Base-by-base conservation (phyloP, 53 echinoderm and acorn worm genomes). In the Luidia sarsii region DNA sequence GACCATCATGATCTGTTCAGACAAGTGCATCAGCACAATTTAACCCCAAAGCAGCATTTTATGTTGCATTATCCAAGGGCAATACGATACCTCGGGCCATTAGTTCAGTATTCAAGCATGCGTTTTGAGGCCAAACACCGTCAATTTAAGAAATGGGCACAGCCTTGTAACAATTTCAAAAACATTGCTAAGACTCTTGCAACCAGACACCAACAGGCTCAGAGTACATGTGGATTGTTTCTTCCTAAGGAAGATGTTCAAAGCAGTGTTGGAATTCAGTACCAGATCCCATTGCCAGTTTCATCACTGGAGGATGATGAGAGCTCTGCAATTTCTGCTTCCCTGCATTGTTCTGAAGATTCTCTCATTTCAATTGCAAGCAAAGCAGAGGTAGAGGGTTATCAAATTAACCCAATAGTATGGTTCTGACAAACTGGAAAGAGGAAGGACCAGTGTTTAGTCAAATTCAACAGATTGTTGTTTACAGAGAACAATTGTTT, bases 21-120 rank as follows among this genome's bases (percentile, higher is more conserved):
- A 1, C 16, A 69, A 70, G 36, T 71, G 3, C 71, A 55, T 18
- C 29, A 75, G 4, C 37, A 67, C 0, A 34, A 90, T 67, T 51
- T 86, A 10, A 75, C 75, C 2, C 90, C 90, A 0, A 90, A 90
- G n/a, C 86, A 86, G 32, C 90, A 90, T 50, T 73, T 41, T 45
- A 7, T 90, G 68, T 7, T 62, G 8, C 90, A 89, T 41, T 89
- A 89, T 46, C 56, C 71, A 4, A 2, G 57, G 1, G 32, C 56
- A 28, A 82, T 84, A 8, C 14, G 51, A 39, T 2, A 21, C 3
- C 21, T 68, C 27, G 68, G 89, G 0, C 89, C 84, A 37, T 8
- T 89, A 1, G 18, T 7, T 0, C 80, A 84, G 31, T 89, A 83
- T 28, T 50, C 64, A 4, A 62, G 64, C 31, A 79, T 89, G 52